These are phyloP conservation scores for Lordiphosa andalusiaca DNA, from an alignment of 2,888 invertebrate genomes.

Conservation along the genomic window DNA sequence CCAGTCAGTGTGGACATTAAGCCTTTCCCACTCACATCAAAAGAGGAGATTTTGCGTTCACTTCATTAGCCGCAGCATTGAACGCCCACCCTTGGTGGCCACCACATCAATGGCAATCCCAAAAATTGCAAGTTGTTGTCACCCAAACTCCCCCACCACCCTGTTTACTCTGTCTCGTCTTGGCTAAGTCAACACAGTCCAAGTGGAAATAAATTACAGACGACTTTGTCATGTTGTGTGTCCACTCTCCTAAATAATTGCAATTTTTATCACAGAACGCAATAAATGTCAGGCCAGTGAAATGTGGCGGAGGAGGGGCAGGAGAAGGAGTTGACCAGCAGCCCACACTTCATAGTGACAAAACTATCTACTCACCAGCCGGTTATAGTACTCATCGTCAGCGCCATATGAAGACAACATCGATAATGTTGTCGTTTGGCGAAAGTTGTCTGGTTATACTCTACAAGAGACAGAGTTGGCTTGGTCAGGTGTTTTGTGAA, in stretches of 20 bases:
- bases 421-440: slow-evolving; percentile 56
- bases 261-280: slow-evolving; percentile 66
- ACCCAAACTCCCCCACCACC: not conserved
- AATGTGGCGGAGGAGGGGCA: not conserved
- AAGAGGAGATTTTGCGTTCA: slow-evolving; percentile 58
- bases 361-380: slow-evolving; percentile 37
- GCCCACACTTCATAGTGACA: slow-evolving; percentile 16
- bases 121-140: slow-evolving; percentile 48
- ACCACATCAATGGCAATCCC: slow-evolving; percentile 62
- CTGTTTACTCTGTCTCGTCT: slow-evolving; percentile 47
- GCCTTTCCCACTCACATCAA: slow-evolving; percentile 21
- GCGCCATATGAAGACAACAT: slow-evolving; percentile 39
- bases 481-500: not conserved
- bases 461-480: slow-evolving; percentile 6
- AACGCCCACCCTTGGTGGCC: slow-evolving; percentile 41
- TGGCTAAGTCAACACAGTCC: slow-evolving; percentile 51
- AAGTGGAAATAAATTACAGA: slow-evolving; percentile 65
- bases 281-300: slow-evolving; percentile 54
- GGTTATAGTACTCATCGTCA: slow-evolving; percentile 59
- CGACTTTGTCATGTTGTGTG: slow-evolving; percentile 63
- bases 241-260: slow-evolving; percentile 66
- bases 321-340: not conserved
- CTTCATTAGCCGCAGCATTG: slow-evolving; percentile 64
- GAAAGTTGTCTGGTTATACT: slow-evolving; percentile 41
- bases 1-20: slow-evolving; percentile 29